phyloP scores from a whole-genome alignment of 1,140 invertebrate species.

The Macrotrachela quadricornifera region DNA sequence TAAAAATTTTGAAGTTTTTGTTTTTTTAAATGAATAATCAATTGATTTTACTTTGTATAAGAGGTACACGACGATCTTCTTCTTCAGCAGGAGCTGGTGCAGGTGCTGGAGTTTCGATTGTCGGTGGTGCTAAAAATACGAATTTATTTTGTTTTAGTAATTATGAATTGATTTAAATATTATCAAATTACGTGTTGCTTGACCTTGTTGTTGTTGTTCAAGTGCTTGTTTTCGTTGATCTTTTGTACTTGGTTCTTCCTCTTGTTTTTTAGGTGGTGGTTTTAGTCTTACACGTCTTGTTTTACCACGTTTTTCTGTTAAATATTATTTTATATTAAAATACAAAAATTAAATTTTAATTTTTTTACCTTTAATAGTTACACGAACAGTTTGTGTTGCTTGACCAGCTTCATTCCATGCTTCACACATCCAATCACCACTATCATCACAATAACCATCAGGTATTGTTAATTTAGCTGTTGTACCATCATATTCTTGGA shows the following conservation, averaged over 20 bases:
- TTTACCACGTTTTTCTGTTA: neutral
- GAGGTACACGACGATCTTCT: too few species aligned
- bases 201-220: too few species aligned
- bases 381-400: constrained; percentile 32
- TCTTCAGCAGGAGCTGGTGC: too few species aligned
- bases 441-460: constrained; percentile 75
- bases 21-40: too few species aligned
- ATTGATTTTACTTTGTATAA: too few species aligned
- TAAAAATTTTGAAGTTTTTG: too few species aligned
- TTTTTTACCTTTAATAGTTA: constrained; percentile 17
- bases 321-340: neutral
- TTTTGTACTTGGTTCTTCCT: constrained; percentile 1
- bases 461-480: constrained; percentile 52
- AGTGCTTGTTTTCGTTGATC: neutral
- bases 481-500: constrained; percentile 4
- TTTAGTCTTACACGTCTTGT: neutral
- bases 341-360: neutral
- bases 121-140: too few species aligned
- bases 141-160: too few species aligned
- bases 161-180: too few species aligned
- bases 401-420: constrained; percentile 67
- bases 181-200: too few species aligned
- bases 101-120: too few species aligned
- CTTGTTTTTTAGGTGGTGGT: neutral
- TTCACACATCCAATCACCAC: constrained; percentile 73